A percentile compares a stretch with the other conserved stretches of the same genome.
Conservation (phyloP, 2,888 invertebrate species). For the Diarsia rubi region DNA sequence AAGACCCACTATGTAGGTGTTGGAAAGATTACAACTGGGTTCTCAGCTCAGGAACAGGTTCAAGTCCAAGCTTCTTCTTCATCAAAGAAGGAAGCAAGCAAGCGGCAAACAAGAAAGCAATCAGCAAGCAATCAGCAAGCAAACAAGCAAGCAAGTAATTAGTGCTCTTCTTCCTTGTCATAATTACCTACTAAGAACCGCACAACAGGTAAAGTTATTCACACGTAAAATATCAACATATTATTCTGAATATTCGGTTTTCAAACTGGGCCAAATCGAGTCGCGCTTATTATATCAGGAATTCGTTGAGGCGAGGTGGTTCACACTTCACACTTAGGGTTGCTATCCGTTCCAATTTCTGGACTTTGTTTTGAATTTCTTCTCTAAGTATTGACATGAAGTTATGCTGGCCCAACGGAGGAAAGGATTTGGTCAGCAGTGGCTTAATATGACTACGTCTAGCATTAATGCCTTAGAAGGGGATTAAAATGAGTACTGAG, state of each 20-base stretch:
- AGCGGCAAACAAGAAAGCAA: too few relatives aligned
- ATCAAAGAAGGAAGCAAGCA: background rate
- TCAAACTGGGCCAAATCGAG: background rate
- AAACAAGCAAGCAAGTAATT: too few relatives aligned
- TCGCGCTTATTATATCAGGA: slow-evolving; percentile 2
- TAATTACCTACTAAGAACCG: background rate
- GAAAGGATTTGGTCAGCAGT: background rate
- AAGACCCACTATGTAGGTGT: background rate
- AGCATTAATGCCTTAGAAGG: too few relatives aligned
- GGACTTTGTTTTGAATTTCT: background rate
- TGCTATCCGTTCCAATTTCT: background rate
- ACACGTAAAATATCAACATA: background rate
- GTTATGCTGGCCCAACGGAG: background rate
- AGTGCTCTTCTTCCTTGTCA: background rate
- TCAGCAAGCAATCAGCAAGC: too few relatives aligned
- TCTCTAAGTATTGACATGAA: background rate
- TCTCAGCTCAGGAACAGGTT: background rate
- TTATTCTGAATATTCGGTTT: slow-evolving; percentile 3
- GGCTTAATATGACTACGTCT: background rate
- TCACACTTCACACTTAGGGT: background rate
- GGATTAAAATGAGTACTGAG: too few relatives aligned
- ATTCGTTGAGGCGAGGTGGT: background rate
- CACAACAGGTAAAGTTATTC: background rate
- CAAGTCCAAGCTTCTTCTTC: background rate
- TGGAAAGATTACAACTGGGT: background rate